These are phyloP conservation scores for Ichneumon xanthorius DNA, from an alignment of 2,888 invertebrate species.

Conservation along the genomic window DNA sequence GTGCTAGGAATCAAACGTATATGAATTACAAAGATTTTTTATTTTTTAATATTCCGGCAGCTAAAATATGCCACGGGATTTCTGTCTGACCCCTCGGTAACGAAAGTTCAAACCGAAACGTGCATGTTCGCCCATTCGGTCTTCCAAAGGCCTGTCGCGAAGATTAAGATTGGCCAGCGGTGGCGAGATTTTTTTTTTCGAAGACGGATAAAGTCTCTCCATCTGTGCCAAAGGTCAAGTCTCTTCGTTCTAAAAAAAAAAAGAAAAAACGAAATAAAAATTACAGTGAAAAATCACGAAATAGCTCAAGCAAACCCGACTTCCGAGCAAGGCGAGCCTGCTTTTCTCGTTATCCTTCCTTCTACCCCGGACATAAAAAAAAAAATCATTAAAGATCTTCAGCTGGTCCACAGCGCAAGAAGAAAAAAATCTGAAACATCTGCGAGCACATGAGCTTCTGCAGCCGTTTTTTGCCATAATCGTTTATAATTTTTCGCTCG, in stretches of 20 bases:
- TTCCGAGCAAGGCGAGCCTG: background rate
- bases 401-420: background rate
- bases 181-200: slow-evolving; percentile 21
- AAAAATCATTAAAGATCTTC: background rate
- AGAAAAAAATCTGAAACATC: background rate
- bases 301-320: background rate
- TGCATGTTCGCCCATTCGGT: slow-evolving; percentile 7
- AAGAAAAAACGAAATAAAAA: background rate
- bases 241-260: background rate
- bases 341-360: background rate
- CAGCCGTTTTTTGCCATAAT: background rate
- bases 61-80: slow-evolving; percentile 43
- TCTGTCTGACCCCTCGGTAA: slow-evolving; percentile 32
- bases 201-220: background rate
- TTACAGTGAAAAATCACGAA: background rate
- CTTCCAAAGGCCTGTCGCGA: slow-evolving; percentile 1
- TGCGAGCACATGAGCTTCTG: background rate
- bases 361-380: background rate
- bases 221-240: background rate
- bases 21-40: slow-evolving; percentile 14
- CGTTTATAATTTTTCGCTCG: background rate
- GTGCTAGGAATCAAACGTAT: slow-evolving; percentile 54
- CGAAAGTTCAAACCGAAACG: slow-evolving; percentile 40
- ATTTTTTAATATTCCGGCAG: slow-evolving; percentile 44
- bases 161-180: background rate